A percentile compares a stretch with the other conserved stretches of the same genome.
These are phyloP conservation scores for Helleia helle DNA, from an alignment of 2,888 invertebrate species.

Conservation along the genomic window DNA sequence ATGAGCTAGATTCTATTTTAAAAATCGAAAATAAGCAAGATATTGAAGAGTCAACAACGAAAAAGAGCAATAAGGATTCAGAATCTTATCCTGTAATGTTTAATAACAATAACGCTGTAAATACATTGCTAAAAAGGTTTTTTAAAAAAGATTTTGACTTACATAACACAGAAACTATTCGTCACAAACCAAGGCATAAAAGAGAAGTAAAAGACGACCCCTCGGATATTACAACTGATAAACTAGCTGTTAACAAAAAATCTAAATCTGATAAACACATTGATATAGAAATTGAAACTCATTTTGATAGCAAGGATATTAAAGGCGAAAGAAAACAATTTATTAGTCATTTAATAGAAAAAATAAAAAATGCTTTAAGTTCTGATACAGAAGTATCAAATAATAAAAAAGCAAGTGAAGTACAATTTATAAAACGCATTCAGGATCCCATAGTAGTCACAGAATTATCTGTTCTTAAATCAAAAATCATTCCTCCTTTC, in stretches of 20 bases:
- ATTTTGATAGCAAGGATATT: constrained; percentile 50
- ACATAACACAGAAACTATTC: not conserved
- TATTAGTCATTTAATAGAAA: constrained; percentile 43
- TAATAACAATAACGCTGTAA: not conserved
- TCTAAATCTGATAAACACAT: constrained; percentile 13
- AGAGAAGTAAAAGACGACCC: not conserved
- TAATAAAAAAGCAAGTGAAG: constrained; percentile 26
- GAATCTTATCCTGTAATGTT: not conserved
- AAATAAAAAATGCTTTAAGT: constrained; percentile 53
- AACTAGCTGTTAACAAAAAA: not conserved
- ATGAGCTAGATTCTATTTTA: constrained; percentile 12
- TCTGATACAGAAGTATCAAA: constrained; percentile 27
- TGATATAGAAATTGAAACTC: constrained; percentile 57
- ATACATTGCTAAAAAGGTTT: not conserved
- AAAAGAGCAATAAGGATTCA: not conserved
- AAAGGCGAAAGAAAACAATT: constrained; percentile 52
- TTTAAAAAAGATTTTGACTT: too few relatives aligned
- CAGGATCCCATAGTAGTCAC: constrained; percentile 40
- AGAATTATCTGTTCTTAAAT: constrained; percentile 14
- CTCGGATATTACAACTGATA: not conserved
- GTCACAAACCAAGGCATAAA: not conserved
- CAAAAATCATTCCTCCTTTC: constrained; percentile 27
- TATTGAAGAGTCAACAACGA: constrained; percentile 5
- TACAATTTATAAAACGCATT: constrained; percentile 42
- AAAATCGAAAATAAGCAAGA: constrained; percentile 10